Percentiles rank a stretch among this genome's conserved stretches.
Conservation (phyloP, 2,113 vertebrate genomes). For the Pterocles orientalis region DNA sequence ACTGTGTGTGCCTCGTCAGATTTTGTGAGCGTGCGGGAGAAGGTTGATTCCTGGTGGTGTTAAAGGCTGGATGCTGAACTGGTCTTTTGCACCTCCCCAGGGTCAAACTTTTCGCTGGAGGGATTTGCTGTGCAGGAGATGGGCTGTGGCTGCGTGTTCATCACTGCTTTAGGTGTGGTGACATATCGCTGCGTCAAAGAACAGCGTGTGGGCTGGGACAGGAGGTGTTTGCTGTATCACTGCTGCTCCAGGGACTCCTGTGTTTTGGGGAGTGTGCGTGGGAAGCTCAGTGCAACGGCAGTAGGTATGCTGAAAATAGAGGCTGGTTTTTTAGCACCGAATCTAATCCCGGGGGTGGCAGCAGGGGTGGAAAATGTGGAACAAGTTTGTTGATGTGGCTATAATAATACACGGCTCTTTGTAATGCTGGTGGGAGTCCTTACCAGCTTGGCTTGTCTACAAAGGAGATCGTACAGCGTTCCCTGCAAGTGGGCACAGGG, state of each 20-base stretch:
- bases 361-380: background rate
- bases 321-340: background rate
- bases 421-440: background rate
- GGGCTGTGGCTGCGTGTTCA: background rate
- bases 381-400: background rate
- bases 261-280: background rate
- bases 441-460: background rate
- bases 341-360: background rate
- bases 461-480: background rate
- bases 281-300: background rate
- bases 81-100: background rate
- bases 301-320: background rate
- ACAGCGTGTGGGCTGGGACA: background rate
- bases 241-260: background rate
- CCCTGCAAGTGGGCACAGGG: background rate
- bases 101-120: background rate
- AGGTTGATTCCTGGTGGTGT: background rate
- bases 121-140: background rate
- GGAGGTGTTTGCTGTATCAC: background rate
- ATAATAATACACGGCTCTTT: background rate
- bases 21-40: background rate
- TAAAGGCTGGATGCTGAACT: background rate
- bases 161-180: background rate
- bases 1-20: background rate
- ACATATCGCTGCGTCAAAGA: background rate